Base-by-base conservation (phyloP, 2,113 vertebrate genomes). In the Neogobius melanostomus region DNA sequence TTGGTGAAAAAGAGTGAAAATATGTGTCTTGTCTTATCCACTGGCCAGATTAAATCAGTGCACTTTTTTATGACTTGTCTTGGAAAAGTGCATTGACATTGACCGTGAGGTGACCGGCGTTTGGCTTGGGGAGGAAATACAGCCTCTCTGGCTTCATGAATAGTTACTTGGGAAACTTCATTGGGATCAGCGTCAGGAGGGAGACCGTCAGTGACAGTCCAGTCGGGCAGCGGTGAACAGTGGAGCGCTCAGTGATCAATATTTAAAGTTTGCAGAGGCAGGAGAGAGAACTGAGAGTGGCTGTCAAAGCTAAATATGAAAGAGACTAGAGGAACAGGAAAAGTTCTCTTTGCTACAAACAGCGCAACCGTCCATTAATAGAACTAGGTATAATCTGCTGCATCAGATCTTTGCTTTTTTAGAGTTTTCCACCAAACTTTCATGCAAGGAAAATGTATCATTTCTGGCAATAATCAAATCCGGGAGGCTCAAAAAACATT, bases 111-210 rank as follows among this genome's bases (percentile, higher is more conserved):
- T 11, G 53, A 21, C 17, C 7, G 50, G 50, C 4, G 15, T 7
- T 0, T n/a, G 15, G 50, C 28, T 0, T 5, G 2, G 6, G 50
- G 14, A 16, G 50, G 52, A 53, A 21, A 1, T 17, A 21, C 53
- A 28, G 17, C 6, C 53, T 28, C 4, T 2, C 28, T 11, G 53
- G 53, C 17, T 28, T 56, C 53, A 56, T 56, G 11, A 21, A 54
- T 54, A 21, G n/a, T 54, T n/a, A 52, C 15, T 17, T 54, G 5
- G 28, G 53, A 54, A 78, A 69, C 84, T 42, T 61, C 59, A n/a
- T 36, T 61, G 14, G 42, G 2, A 11, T 42, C 12, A 51, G 2
- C 15, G 5, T 36, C 28, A 12, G 36, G 28, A 7, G 6, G 11
- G 28, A 8, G 9, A 28, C 6, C 43, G 56, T 43, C 56, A 7